Evolutionary conservation across 2,888 invertebrate genomes (phyloP).

Genomic region (Dorcus parallelipipedus): DNA sequence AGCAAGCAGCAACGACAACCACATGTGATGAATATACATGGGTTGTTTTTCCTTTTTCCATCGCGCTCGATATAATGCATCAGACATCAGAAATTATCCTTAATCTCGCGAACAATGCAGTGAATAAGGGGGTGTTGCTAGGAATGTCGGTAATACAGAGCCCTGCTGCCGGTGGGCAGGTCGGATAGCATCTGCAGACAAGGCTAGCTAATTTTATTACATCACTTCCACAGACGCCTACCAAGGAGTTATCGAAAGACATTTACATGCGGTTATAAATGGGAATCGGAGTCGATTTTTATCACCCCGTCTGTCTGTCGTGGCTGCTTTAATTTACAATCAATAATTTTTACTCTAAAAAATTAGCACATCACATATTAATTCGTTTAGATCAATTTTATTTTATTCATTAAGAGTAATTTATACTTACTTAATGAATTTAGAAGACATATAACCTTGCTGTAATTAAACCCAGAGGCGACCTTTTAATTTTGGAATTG

Average conservation of each 20-base stretch:
- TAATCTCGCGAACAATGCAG: constrained; percentile 1
- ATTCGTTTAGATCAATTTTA: no score
- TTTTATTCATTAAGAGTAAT: no score
- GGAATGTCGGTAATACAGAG: constrained; percentile 14
- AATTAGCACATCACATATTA: no score
- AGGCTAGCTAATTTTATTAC: constrained; percentile 28
- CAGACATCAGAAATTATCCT: not conserved
- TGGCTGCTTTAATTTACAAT: not conserved
- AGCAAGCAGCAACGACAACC: not conserved
- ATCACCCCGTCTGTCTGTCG: not conserved
- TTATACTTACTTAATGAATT: no score
- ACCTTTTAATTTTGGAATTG: no score
- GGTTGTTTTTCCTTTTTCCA: not conserved
- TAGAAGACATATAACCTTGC: no score
- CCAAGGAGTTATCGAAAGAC: constrained; percentile 15
- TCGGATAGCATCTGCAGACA: constrained; percentile 28
- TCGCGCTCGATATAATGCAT: not conserved
- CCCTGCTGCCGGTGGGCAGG: constrained; percentile 25
- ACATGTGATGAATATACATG: constrained; percentile 1
- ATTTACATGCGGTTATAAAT: constrained; percentile 10
- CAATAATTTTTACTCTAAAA: not conserved
- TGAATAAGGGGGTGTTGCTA: constrained; percentile 11
- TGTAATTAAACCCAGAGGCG: no score
- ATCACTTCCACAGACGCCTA: constrained; percentile 17
- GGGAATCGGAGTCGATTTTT: not conserved